Base-by-base conservation (phyloP, 2,113 vertebrate genomes). In the Pelobates fuscus region DNA sequence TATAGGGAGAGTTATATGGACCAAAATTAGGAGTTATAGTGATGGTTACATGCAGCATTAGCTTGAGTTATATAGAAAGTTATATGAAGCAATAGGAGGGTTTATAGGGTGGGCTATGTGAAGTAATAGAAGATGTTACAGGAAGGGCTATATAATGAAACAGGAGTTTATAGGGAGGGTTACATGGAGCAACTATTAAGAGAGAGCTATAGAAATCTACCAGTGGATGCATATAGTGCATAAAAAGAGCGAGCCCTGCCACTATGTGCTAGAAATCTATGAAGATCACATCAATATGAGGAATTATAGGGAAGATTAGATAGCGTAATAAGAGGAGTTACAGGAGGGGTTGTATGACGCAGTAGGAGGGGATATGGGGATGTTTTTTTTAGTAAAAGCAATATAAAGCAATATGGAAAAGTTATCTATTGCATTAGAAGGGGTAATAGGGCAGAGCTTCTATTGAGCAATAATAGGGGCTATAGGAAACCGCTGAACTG, bases 311-410 rank as follows among this genome's bases (percentile, higher is more conserved):
- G n/a, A 58, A 24, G n/a, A 20, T 32, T 59, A 52, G 21, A 62
- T 52, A 26, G 41, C 29, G 46, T 37, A 74, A 24, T 18, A 26
- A 12, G 61, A 26, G 49, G 61, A 43, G 11, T 21, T 65, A 55
- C 25, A 65, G 18, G 24, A 14, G n/a, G 17, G 23, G 18, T 61
- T 61, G 17, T 30, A 29, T 29, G 25, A 8, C 3, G 58, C 1
- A 49, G 15, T 3, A 49, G 44, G 1, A 18, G 8, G 1, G 15
- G 44, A 37, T 1, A 37, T 37, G 32, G 32, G 32, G 32, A 10
- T 37, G 32, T 37, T 37, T 6, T 10, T 37, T 37, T 6, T 10
- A 37, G 32, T 37, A 37, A 37, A 37, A 10, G 32, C 10, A 6
- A 37, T 37, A 49, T 15, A 14, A 17, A 49, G 44, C 15, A 18